Conservation (phyloP, 2,888 invertebrate species). For the Bellardia pandia region DNA sequence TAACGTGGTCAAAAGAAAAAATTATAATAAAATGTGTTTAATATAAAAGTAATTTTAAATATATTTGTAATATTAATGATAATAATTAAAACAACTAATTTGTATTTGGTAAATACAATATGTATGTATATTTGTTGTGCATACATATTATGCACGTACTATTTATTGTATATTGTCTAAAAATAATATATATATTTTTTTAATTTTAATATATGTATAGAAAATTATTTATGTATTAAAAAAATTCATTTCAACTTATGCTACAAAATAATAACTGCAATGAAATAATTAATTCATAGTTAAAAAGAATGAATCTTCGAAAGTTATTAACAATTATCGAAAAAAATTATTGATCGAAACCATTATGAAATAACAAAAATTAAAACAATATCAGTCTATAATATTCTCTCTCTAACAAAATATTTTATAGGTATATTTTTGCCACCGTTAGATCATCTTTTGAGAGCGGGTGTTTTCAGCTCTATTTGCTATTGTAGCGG, state of each 20-base stretch:
- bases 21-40: slow-evolving; percentile 40
- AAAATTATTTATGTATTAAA: background rate
- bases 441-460: background rate
- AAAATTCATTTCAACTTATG: slow-evolving; percentile 30
- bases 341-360: slow-evolving; percentile 10
- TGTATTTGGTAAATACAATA: slow-evolving; percentile 16
- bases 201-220: no score
- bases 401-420: slow-evolving; percentile 66
- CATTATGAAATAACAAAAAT: slow-evolving; percentile 45
- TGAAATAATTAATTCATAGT: background rate
- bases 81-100: background rate
- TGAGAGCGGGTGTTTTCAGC: background rate
- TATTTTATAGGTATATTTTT: background rate
- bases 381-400: slow-evolving; percentile 67
- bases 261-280: slow-evolving; percentile 26
- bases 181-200: background rate
- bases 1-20: slow-evolving; percentile 29
- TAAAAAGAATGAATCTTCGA: slow-evolving; percentile 26
- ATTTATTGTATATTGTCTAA: background rate
- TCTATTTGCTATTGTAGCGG: background rate
- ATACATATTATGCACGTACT: background rate
- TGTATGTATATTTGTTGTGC: slow-evolving; percentile 3
- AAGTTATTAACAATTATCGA: slow-evolving; percentile 9
- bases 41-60: slow-evolving; percentile 30
- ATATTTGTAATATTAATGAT: slow-evolving; percentile 4